phyloP scores from a whole-genome alignment of 1,140 invertebrate species.

The Pentalonia nigronervosa region DNA sequence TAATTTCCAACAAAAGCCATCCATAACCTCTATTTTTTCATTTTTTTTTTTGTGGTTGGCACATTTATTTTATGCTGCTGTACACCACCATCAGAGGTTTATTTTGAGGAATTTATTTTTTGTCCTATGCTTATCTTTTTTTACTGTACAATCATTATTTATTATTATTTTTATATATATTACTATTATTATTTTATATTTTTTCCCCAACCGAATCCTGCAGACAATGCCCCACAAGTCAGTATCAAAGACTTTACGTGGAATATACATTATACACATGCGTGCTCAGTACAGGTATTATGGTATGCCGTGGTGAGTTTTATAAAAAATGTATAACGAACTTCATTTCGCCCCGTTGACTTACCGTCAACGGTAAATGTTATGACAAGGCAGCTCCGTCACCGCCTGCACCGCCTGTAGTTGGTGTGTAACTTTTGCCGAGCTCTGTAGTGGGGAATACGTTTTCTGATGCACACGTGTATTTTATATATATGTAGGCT shows the following conservation, averaged over 20 bases:
- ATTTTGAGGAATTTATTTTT: not conserved
- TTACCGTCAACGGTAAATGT: not conserved
- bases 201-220: not conserved
- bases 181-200: not conserved
- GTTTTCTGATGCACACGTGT: not conserved
- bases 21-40: not conserved
- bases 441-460: not conserved
- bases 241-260: not conserved
- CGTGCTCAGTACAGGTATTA: too few relatives aligned
- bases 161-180: not conserved
- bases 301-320: not conserved
- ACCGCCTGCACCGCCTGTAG: not conserved
- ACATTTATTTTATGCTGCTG: not conserved
- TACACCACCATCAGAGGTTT: not conserved
- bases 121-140: not conserved
- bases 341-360: not conserved
- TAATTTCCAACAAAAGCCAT: not conserved
- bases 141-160: not conserved
- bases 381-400: not conserved
- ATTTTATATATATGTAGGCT: not conserved
- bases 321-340: not conserved
- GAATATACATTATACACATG: too few relatives aligned
- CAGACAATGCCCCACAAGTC: not conserved
- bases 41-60: not conserved
- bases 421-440: not conserved